Percentiles rank a stretch among this genome's conserved stretches.
Conservation (phyloP, 2,113 vertebrate species). For the Canis aureus region DNA sequence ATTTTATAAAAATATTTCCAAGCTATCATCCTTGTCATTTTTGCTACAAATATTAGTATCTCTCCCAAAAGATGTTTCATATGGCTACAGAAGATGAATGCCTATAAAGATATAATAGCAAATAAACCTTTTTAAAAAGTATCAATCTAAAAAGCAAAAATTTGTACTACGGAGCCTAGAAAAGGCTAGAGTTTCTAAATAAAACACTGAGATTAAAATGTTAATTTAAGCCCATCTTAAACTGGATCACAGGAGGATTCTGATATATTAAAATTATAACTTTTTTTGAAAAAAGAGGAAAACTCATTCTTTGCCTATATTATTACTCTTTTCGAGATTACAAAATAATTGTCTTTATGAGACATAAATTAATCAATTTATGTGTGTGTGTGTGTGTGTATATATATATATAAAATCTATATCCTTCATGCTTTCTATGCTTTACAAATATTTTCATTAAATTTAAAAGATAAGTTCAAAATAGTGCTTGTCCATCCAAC, state of each 20-base stretch:
- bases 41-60: constrained; percentile 39
- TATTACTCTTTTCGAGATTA: constrained; percentile 19
- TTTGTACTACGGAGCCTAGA: constrained; percentile 33
- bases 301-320: constrained; percentile 32
- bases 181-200: constrained; percentile 30
- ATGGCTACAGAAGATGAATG: constrained; percentile 49
- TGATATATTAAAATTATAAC: constrained; percentile 46
- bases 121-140: constrained; percentile 53
- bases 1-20: constrained; percentile 35
- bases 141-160: constrained; percentile 47
- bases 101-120: neutral
- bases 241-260: constrained; percentile 22
- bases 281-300: constrained; percentile 31
- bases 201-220: constrained; percentile 58
- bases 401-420: neutral
- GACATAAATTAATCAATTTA: constrained; percentile 46
- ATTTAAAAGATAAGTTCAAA: constrained; percentile 25
- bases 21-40: neutral
- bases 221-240: constrained; percentile 47
- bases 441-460: constrained; percentile 53
- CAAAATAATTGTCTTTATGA: constrained; percentile 13
- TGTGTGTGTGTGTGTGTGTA: neutral
- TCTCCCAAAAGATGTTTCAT: constrained; percentile 50
- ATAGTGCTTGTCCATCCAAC: neutral
- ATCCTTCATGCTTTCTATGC: neutral